Base-by-base conservation (phyloP, 2,797 vertebrate species). In the Microchirus variegatus region DNA sequence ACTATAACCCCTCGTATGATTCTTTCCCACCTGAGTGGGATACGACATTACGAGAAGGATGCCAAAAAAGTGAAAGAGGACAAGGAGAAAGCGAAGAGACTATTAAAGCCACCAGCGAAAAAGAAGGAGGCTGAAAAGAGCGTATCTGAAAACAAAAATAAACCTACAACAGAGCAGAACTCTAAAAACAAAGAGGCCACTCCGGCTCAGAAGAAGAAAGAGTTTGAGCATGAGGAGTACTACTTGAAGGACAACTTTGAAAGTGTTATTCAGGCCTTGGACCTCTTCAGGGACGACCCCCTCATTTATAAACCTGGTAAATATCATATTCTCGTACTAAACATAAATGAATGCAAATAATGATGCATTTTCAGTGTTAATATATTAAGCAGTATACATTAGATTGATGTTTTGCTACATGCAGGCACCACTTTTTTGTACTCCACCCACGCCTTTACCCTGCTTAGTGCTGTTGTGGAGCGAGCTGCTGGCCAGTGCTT, bases 11-110 rank as follows among this genome's bases (percentile, higher is more conserved):
- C 95, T 35, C 94, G 97, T 49, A 90, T 96, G 86, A 75, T 99
- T 60, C 91, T 97, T 67, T 99, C 98, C 41, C 97, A 99, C 66
- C 85, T 99, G 75, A 99, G 97, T 82, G 98, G 98, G 15, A 98
- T 99, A 77, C 94, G 97, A 51, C 98, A 99, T 78, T 99, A 99
- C 67, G 98, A 99, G 76, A 99, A 96, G 81, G 96, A 99, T 60
- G 81, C 89, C 58, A 85, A 93, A 65, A 99, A 97, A 88, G 95
- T 98, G 62, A 94, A 91, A 64, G 95, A 97, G 78, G 92, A 95
- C 70, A 92, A 67, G 49, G 90, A 91, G 59, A 96, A 95, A 81
- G 90, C 91, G 1, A 95, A 94, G 70, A 90, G 87, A 71, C 89
- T 89, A 60, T 47, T 92, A 31, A 96, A 93, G 59, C 80, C 81